A percentile compares a stretch with the other conserved stretches of the same genome.
Conservation (phyloP, 2,113 vertebrate genomes). For the Thalassoma bifasciatum region DNA sequence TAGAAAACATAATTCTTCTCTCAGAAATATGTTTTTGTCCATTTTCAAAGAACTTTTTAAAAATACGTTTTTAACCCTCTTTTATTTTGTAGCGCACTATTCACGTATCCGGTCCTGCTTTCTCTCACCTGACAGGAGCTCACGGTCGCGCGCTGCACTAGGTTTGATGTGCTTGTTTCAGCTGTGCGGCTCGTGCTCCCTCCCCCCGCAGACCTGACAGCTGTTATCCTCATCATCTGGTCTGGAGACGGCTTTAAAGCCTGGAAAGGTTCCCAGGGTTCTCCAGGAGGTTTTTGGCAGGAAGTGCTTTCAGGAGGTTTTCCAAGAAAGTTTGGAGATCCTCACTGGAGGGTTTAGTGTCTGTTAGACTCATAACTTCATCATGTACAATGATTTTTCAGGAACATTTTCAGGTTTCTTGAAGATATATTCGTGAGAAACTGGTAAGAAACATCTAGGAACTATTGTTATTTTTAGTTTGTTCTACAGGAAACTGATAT, state of each 20-base stretch:
- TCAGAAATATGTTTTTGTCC: too few relatives aligned
- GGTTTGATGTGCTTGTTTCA: neutral
- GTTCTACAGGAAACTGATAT: too few relatives aligned
- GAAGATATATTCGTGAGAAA: too few relatives aligned
- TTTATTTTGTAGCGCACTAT: slow-evolving; percentile 40
- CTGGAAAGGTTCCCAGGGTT: slow-evolving; percentile 39
- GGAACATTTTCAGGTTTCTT: too few relatives aligned
- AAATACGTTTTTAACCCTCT: too few relatives aligned
- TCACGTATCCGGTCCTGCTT: slow-evolving; percentile 2
- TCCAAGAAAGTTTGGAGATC: neutral
- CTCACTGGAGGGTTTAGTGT: neutral
- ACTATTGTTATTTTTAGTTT: too few relatives aligned
- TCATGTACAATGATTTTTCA: neutral
- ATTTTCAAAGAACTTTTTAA: too few relatives aligned
- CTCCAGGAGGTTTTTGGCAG: slow-evolving; percentile 26
- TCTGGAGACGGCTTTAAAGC: neutral
- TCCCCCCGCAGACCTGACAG: slow-evolving; percentile 16
- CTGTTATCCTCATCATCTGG: slow-evolving; percentile 42
- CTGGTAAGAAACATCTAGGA: too few relatives aligned
- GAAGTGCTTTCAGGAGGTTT: too few relatives aligned
- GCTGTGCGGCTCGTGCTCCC: neutral
- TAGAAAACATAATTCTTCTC: too few relatives aligned
- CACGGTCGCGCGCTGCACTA: neutral
- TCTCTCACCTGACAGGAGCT: neutral
- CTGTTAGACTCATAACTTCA: neutral